These are phyloP conservation scores for Empis stercorea DNA, from an alignment of 2,888 invertebrate genomes.

Conservation along the genomic window DNA sequence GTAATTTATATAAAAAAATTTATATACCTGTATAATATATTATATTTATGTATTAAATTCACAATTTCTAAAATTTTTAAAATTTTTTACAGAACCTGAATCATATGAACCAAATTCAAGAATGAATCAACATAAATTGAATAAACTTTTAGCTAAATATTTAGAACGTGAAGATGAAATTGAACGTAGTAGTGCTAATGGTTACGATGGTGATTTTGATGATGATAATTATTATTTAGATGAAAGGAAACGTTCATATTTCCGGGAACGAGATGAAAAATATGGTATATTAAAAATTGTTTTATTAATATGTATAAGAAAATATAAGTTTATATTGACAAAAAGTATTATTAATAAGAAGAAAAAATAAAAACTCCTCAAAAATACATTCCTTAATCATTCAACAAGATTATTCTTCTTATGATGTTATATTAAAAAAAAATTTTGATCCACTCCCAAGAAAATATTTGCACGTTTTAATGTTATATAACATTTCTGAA, in stretches of 20 bases:
- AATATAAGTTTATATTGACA: too few relatives aligned
- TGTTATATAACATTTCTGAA: too few relatives aligned
- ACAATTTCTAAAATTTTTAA: background rate
- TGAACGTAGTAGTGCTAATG: conserved; percentile 18
- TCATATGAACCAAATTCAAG: conserved; percentile 5
- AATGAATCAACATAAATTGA: conserved; percentile 29
- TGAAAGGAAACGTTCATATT: conserved; percentile 29
- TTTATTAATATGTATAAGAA: background rate
- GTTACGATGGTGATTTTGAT: conserved; percentile 25
- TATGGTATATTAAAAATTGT: conserved; percentile 19
- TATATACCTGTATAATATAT: too few relatives aligned
- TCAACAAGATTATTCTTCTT: too few relatives aligned
- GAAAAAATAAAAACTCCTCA: too few relatives aligned
- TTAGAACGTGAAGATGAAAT: conserved; percentile 29
- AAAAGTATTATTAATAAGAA: too few relatives aligned
- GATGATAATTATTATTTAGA: conserved; percentile 23
- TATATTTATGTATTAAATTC: too few relatives aligned
- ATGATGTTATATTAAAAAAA: too few relatives aligned
- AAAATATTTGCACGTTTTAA: too few relatives aligned
- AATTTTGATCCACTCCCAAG: too few relatives aligned
- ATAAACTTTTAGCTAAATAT: conserved; percentile 32
- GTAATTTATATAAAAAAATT: too few relatives aligned
- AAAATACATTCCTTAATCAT: too few relatives aligned
- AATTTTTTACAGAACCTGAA: conserved; percentile 9
- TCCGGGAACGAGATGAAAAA: conserved; percentile 32